Conservation (phyloP, 2,113 vertebrate species). For the Melanocharis versteri region DNA sequence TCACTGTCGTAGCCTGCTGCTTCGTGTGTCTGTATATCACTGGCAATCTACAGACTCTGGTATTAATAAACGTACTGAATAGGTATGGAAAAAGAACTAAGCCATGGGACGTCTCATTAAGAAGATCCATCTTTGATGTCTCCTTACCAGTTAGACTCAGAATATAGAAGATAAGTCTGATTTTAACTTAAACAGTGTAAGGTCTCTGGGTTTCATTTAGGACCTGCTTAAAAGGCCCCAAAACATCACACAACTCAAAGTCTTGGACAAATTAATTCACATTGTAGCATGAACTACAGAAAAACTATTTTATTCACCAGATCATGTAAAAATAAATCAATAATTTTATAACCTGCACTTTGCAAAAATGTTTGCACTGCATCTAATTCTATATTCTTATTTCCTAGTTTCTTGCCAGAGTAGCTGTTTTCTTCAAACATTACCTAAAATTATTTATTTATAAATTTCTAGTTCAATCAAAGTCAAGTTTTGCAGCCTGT, state of each 20-base stretch:
- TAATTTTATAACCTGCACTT: background rate
- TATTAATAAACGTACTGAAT: background rate
- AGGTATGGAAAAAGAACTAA: background rate
- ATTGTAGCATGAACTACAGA: no score
- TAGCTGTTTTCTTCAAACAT: background rate
- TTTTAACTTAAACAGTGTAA: background rate
- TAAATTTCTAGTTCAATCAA: background rate
- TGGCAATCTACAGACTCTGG: background rate
- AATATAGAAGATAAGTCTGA: background rate
- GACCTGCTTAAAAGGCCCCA: background rate
- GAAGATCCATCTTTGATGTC: background rate
- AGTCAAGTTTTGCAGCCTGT: background rate
- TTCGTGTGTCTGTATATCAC: background rate
- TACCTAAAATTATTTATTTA: background rate
- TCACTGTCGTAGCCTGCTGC: fast-evolving
- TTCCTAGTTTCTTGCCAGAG: background rate
- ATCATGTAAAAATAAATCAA: background rate
- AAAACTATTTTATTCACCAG: background rate
- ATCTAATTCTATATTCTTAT: background rate
- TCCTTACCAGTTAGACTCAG: background rate
- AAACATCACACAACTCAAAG: background rate
- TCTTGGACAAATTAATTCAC: background rate
- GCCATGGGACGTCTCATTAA: background rate
- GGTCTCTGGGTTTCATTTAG: background rate
- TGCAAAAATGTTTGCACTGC: background rate